A percentile compares a stretch with the other conserved stretches of the same genome.
Conservation (phyloP, 2,113 vertebrate species). For the Tauraco erythrolophus region DNA sequence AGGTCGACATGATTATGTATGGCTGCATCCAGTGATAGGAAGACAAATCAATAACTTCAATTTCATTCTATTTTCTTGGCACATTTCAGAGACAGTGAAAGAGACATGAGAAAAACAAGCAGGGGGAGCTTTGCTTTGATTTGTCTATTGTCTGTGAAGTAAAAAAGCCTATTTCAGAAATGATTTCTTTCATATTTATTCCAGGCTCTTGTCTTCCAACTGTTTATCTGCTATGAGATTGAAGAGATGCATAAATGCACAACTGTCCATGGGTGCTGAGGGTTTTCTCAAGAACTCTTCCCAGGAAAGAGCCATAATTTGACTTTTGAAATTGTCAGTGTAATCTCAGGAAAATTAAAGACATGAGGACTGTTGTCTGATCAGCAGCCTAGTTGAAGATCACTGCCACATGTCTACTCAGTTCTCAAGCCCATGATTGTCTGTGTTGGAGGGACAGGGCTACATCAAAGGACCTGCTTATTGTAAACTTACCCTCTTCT, state of each 20-base stretch:
- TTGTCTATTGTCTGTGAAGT: neutral
- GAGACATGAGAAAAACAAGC: neutral
- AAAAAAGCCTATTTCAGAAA: neutral
- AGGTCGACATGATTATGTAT: neutral
- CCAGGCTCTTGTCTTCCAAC: neutral
- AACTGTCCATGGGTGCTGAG: neutral
- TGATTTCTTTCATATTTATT: neutral
- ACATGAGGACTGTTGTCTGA: neutral
- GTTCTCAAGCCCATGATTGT: neutral
- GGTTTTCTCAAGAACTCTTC: neutral
- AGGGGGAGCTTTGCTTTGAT: neutral
- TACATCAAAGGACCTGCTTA: neutral
- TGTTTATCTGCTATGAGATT: neutral
- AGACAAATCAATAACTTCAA: neutral
- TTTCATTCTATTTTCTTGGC: neutral
- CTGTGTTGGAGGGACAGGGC: neutral
- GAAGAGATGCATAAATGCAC: neutral
- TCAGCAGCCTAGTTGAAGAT: neutral
- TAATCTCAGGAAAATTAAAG: neutral
- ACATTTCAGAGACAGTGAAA: neutral
- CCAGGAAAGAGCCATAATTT: neutral
- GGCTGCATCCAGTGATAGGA: neutral
- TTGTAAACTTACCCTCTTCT: neutral
- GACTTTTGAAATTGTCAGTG: neutral
- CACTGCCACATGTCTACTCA: neutral